These are phyloP conservation scores for Copidosoma floridanum DNA, from an alignment of 1,140 invertebrate species.

Conservation along the genomic window DNA sequence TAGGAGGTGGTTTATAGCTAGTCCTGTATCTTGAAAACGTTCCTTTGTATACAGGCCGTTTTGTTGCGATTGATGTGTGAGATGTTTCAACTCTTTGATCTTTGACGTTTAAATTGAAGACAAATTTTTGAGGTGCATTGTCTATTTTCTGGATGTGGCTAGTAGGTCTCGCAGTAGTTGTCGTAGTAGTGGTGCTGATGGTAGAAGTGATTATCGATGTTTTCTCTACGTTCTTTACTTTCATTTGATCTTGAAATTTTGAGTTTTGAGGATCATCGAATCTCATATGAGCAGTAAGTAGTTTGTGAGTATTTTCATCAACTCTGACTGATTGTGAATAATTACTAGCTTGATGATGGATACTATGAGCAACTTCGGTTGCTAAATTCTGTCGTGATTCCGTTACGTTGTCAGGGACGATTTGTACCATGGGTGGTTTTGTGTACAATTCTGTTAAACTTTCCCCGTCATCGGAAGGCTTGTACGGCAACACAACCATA, in stretches of 20 bases:
- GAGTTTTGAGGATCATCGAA: background rate
- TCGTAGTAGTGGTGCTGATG: too few relatives aligned
- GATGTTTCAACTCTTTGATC: constrained; percentile 30
- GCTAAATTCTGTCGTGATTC: background rate
- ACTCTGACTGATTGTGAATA: background rate
- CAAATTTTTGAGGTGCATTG: constrained; percentile 46
- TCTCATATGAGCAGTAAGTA: background rate
- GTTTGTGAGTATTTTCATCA: background rate
- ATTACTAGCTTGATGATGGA: background rate
- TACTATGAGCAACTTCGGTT: background rate
- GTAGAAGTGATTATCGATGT: constrained; percentile 15
- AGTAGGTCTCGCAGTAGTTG: background rate
- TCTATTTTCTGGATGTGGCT: too few relatives aligned
- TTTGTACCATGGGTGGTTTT: constrained; percentile 56
- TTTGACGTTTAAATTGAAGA: constrained; percentile 41
- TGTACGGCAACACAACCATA: constrained; percentile 61
- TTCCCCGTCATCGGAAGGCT: constrained; percentile 48
- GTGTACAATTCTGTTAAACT: constrained; percentile 58
- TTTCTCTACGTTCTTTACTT: constrained; percentile 6
- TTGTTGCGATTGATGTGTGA: constrained; percentile 21
- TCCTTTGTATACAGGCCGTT: constrained; percentile 29
- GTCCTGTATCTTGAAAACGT: constrained; percentile 25
- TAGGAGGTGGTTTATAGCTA: too few relatives aligned
- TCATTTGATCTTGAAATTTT: too few relatives aligned
- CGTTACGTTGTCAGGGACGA: constrained; percentile 42